These are phyloP conservation scores for Sicus ferrugineus DNA, from an alignment of 2,888 invertebrate species.

Conservation along the genomic window DNA sequence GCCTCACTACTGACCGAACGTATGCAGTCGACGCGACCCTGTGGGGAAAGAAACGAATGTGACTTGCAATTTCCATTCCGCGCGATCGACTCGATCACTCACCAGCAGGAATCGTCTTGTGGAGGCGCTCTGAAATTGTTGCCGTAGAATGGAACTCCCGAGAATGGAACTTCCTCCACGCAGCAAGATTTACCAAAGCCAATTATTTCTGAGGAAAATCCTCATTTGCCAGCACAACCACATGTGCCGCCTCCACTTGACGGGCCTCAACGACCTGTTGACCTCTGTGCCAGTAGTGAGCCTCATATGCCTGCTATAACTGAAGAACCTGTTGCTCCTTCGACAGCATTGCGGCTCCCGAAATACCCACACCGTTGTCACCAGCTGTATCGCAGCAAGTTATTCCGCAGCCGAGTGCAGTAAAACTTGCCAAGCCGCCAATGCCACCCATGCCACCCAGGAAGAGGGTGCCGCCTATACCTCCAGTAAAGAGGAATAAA, in stretches of 20 bases:
- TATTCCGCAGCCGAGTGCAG: not conserved
- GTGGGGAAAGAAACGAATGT: not conserved
- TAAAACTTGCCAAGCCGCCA: no score
- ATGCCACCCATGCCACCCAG: constrained; percentile 29
- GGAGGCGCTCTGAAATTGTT: constrained; percentile 96
- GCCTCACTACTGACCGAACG: constrained; percentile 90
- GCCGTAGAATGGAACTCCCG: no score
- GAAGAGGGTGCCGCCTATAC: constrained; percentile 34
- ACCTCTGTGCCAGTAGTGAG: not conserved
- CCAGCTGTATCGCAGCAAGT: not conserved
- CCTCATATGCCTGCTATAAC: not conserved
- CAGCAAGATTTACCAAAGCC: constrained; percentile 17
- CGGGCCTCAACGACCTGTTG: not conserved
- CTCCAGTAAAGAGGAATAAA: constrained; percentile 20
- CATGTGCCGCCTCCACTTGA: constrained; percentile 6
- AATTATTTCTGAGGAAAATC: not conserved
- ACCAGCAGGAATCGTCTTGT: constrained; percentile 82
- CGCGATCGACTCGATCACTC: constrained; percentile 35
- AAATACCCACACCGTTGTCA: not conserved
- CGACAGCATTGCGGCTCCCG: not conserved
- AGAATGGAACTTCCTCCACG: constrained; percentile 8
- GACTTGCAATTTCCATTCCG: not conserved
- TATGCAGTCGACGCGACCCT: constrained; percentile 98
- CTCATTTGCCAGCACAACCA: not conserved
- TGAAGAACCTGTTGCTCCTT: not conserved